These are phyloP conservation scores for Apis florea DNA, from an alignment of 1,140 invertebrate genomes.

Conservation along the genomic window DNA sequence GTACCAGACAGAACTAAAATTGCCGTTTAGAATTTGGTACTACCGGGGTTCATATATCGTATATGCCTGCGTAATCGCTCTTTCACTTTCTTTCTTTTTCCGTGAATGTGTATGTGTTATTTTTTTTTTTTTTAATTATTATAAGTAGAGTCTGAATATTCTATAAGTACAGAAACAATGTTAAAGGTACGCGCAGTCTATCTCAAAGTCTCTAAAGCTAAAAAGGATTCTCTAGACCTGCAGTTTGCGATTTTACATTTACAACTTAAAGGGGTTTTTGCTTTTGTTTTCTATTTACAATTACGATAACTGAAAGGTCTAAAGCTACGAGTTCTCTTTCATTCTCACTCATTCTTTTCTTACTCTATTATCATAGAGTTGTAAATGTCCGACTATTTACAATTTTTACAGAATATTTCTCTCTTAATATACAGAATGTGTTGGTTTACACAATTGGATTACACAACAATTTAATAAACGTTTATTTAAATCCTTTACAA, in stretches of 20 bases:
- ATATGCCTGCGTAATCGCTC: conserved; percentile 76
- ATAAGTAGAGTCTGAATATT: conserved; percentile 74
- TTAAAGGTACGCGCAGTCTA: conserved; percentile 79
- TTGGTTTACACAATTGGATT: conserved; percentile 34
- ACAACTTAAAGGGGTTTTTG: conserved; percentile 68
- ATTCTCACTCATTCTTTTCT: not conserved
- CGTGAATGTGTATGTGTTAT: conserved; percentile 42
- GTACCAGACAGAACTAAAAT: conserved; percentile 82
- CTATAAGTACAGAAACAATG: conserved; percentile 81
- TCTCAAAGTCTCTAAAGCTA: conserved; percentile 76
- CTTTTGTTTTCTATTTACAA: conserved; percentile 71
- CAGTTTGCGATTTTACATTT: conserved; percentile 65
- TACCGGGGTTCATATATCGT: conserved; percentile 80
- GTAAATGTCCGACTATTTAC: conserved; percentile 55
- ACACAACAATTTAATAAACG: conserved; percentile 49
- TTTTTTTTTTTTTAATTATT: conserved; percentile 52
- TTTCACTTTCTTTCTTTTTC: conserved; percentile 59
- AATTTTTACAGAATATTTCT: conserved; percentile 62
- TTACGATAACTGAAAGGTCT: conserved; percentile 68
- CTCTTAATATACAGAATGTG: conserved; percentile 50
- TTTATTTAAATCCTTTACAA: conserved; percentile 37
- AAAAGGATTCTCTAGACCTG: conserved; percentile 67
- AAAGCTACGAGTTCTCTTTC: conserved; percentile 54
- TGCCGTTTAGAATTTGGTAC: conserved; percentile 80
- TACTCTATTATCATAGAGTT: conserved; percentile 22